phyloP scores from a whole-genome alignment of 2,797 vertebrate species.

The Rhadinocentrus ornatus region DNA sequence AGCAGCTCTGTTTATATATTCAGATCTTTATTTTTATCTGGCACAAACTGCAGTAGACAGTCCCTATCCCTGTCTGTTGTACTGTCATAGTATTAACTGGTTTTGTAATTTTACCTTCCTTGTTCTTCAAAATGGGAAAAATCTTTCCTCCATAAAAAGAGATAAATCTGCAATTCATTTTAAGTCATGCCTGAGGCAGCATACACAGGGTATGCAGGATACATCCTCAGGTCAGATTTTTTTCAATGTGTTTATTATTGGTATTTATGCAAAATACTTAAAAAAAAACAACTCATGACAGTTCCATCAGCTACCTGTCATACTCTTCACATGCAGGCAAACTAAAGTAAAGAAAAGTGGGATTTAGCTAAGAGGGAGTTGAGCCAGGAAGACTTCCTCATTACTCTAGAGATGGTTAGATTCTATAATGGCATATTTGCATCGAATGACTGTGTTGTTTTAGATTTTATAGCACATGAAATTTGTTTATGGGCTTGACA shows the following conservation, averaged over 20 bases:
- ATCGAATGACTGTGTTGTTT: not conserved
- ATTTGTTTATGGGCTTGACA: not conserved
- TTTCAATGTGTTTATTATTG: not conserved
- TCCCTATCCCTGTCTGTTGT: not conserved
- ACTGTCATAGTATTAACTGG: not conserved
- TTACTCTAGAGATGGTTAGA: not conserved
- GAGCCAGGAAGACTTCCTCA: not conserved
- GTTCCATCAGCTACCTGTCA: not conserved
- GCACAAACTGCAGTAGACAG: not conserved
- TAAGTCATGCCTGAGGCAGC: not conserved
- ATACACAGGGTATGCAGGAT: not conserved
- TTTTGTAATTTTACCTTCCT: not conserved
- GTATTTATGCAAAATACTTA: not conserved
- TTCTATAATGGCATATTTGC: not conserved
- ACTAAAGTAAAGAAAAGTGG: not conserved
- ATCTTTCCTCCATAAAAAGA: not conserved
- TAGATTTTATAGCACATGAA: not conserved
- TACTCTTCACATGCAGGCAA: not conserved
- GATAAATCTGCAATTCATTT: not conserved
- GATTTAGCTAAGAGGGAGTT: not conserved
- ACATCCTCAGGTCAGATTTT: not conserved
- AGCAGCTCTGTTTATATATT: not conserved
- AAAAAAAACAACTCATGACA: too few species aligned
- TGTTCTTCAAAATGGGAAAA: not conserved
- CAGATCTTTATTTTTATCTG: not conserved